phyloP scores from a whole-genome alignment of 1,140 invertebrate species.

The Coelopa frigida region DNA sequence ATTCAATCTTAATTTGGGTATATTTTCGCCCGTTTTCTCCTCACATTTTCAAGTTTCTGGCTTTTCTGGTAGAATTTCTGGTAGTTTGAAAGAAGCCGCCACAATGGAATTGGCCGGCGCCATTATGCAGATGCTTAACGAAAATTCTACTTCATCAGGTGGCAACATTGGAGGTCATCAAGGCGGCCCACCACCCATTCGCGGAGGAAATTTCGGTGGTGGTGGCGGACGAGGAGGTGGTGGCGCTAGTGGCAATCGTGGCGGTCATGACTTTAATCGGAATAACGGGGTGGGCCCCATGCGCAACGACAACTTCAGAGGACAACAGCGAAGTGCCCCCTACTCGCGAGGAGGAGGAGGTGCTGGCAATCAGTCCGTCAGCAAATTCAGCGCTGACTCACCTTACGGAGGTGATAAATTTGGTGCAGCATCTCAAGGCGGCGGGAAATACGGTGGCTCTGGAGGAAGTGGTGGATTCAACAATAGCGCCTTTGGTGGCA shows the following conservation, averaged over 20 bases:
- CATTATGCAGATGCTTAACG: slow-evolving; percentile 7
- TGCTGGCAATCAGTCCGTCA: no score
- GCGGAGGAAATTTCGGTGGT: slow-evolving; percentile 10
- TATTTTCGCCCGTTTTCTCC: neutral
- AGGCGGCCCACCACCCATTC: neutral
- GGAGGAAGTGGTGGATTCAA: slow-evolving; percentile 17
- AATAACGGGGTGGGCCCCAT: slow-evolving; percentile 6
- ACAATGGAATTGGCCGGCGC: slow-evolving; percentile 9
- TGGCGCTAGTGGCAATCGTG: slow-evolving; percentile 7
- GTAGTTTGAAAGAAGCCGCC: slow-evolving; percentile 4
- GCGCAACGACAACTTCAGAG: slow-evolving; percentile 15
- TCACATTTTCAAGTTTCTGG: slow-evolving; percentile 14
- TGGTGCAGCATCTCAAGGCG: no score
- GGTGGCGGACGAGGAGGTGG: slow-evolving; percentile 14
- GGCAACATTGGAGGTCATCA: no score
- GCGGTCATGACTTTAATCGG: slow-evolving; percentile 11
- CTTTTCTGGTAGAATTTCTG: slow-evolving; percentile 11
- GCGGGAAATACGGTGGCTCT: slow-evolving; percentile 22
- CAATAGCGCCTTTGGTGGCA: neutral
- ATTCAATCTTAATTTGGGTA: no score
- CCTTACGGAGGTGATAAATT: no score
- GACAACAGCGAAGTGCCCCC: slow-evolving; percentile 33
- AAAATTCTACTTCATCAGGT: slow-evolving; percentile 4
- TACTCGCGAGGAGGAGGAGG: slow-evolving; percentile 33
- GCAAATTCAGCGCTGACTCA: no score